These are phyloP conservation scores for Numida meleagris DNA, from an alignment of 2,113 vertebrate species.

Conservation along the genomic window DNA sequence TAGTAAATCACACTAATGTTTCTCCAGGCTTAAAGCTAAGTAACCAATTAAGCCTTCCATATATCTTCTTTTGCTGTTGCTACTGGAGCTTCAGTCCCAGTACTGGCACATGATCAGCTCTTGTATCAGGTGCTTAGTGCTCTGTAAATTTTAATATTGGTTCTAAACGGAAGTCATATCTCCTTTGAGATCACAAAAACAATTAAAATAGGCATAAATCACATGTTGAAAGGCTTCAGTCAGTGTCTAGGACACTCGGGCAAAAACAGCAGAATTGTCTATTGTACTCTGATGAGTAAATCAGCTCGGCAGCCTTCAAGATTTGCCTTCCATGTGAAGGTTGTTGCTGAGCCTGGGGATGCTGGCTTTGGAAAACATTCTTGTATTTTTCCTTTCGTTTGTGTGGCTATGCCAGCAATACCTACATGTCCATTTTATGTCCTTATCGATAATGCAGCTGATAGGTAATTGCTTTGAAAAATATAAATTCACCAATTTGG, in stretches of 20 bases:
- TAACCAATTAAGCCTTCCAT: background rate
- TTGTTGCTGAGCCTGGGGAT: background rate
- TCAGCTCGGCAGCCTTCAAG: background rate
- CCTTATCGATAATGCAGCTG: background rate
- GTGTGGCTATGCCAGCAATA: background rate
- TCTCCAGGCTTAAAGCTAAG: background rate
- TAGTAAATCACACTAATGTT: background rate
- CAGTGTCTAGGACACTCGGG: background rate
- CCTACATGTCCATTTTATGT: background rate
- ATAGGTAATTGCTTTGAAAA: background rate
- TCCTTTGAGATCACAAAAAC: background rate
- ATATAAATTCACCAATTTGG: background rate
- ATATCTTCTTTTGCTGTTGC: background rate
- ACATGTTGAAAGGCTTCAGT: background rate
- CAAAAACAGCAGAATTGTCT: background rate
- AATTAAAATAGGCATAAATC: background rate
- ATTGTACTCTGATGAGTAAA: background rate
- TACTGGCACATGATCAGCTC: background rate
- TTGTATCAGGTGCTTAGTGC: background rate
- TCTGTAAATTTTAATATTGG: background rate
- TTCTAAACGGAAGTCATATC: background rate
- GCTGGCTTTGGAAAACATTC: background rate
- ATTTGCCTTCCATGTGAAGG: background rate
- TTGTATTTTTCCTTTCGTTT: background rate
- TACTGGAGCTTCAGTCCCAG: too few relatives aligned